Percentiles rank a stretch among this genome's conserved stretches.
Conservation (phyloP, 2,113 vertebrate genomes). For the Lepisosteus osseus region DNA sequence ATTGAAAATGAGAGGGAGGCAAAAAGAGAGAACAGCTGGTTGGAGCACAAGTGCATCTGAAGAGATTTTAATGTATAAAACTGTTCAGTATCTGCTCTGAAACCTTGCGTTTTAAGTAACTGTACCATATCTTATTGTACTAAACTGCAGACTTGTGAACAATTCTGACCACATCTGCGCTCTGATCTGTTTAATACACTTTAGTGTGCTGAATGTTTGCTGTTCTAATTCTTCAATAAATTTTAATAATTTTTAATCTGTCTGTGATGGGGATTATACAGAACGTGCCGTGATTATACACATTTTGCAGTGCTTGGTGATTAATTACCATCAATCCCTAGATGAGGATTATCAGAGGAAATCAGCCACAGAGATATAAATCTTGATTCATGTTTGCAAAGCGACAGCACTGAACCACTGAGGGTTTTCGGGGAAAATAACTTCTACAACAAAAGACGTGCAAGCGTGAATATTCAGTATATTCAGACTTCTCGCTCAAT, state of each 20-base stretch:
- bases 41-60: background rate
- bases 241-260: constrained; percentile 28
- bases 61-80: too few species aligned
- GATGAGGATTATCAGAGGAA: constrained; percentile 44
- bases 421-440: background rate
- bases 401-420: background rate
- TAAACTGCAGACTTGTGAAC: too few species aligned
- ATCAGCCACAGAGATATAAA: constrained; percentile 17
- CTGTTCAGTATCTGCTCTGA: too few species aligned
- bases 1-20: constrained; percentile 11
- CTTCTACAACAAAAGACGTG: background rate
- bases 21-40: constrained; percentile 19
- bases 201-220: constrained; percentile 25
- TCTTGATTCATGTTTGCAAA: background rate
- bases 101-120: too few species aligned
- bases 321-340: constrained; percentile 48
- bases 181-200: constrained; percentile 39
- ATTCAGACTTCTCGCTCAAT: background rate
- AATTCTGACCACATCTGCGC: background rate
- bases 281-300: constrained; percentile 37
- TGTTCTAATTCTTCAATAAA: constrained; percentile 25
- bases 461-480: too few species aligned
- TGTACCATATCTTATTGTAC: too few species aligned
- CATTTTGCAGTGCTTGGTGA: constrained; percentile 42
- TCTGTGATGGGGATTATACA: constrained; percentile 13